A percentile compares a stretch with the other conserved stretches of the same genome.
These are phyloP conservation scores for Sylvietta virens DNA, from an alignment of 2,113 vertebrate species.

Conservation along the genomic window DNA sequence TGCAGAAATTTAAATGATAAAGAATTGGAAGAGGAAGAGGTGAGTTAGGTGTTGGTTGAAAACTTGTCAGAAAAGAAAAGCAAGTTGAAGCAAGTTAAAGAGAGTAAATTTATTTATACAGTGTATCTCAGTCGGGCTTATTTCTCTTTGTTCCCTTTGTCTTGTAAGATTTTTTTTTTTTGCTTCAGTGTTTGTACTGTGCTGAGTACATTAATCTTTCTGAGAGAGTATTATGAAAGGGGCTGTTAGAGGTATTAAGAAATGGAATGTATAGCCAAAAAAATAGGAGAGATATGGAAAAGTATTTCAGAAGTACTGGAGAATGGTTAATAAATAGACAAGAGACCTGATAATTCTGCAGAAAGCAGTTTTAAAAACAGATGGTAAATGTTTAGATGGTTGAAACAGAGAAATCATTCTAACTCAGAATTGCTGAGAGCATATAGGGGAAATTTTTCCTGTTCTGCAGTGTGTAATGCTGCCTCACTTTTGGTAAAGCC, in stretches of 20 bases:
- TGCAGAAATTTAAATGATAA: background rate
- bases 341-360: background rate
- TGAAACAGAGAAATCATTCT: background rate
- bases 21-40: background rate
- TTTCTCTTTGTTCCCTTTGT: background rate
- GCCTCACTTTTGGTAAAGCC: background rate
- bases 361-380: background rate
- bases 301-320: background rate
- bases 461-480: background rate
- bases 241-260: background rate
- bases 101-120: background rate
- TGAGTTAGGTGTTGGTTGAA: background rate
- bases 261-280: background rate
- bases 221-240: background rate
- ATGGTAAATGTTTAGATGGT: background rate
- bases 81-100: background rate
- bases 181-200: background rate
- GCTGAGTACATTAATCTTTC: background rate
- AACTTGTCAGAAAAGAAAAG: background rate
- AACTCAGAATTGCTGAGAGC: background rate
- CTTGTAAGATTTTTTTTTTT: background rate
- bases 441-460: background rate
- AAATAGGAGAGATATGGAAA: background rate
- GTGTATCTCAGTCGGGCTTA: background rate
- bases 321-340: background rate